Conservation (phyloP, 1,140 invertebrate species). For the Diorhabda elongata region DNA sequence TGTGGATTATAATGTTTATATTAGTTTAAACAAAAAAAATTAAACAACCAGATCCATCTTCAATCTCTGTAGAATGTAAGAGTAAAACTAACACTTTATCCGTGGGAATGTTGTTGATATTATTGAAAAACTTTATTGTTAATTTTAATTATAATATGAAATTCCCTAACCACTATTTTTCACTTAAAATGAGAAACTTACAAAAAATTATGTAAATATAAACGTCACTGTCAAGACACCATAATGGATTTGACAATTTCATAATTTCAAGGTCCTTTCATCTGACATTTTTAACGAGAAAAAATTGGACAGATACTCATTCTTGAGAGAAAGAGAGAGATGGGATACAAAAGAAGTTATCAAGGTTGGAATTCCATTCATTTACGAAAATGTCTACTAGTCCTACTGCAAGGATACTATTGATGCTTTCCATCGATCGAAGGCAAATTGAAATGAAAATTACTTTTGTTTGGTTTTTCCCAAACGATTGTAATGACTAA, state of each 20-base stretch:
- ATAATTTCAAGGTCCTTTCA: conserved; percentile 13
- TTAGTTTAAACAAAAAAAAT: not conserved
- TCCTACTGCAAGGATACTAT: not conserved
- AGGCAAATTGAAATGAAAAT: too few relatives aligned
- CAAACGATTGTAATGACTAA: too few relatives aligned
- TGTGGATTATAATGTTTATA: not conserved
- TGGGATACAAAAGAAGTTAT: not conserved
- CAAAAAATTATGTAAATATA: conserved; percentile 21
- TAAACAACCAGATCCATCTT: not conserved
- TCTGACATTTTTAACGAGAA: not conserved
- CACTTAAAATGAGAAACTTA: conserved; percentile 15
- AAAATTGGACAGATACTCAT: not conserved
- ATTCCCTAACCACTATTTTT: conserved; percentile 11
- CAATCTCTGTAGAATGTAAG: not conserved
- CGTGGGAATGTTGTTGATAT: conserved; percentile 1
- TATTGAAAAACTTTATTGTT: not conserved
- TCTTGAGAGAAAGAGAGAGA: not conserved
- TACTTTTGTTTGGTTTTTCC: too few relatives aligned
- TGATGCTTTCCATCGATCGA: too few relatives aligned
- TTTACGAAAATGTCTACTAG: not conserved
- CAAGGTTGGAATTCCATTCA: not conserved
- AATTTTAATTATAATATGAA: not conserved
- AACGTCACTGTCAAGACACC: conserved; percentile 22
- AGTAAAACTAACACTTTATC: not conserved
- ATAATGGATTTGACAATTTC: conserved; percentile 21